A percentile compares a stretch with the other conserved stretches of the same genome.
Conservation (phyloP, 2,113 vertebrate genomes). For the Ellobius talpinus region DNA sequence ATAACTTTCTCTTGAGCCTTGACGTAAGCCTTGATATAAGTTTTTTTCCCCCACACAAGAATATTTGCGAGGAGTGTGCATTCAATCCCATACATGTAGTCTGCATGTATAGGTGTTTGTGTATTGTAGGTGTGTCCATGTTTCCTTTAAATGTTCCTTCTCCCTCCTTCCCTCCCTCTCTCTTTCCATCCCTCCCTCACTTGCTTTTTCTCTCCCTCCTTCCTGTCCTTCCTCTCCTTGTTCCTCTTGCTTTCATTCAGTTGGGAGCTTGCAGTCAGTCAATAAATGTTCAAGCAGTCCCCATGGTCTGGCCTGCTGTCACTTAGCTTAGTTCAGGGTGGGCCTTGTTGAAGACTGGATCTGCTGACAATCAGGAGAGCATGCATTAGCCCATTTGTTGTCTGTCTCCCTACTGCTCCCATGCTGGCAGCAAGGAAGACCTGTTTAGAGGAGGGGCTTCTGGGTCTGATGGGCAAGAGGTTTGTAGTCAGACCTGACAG, state of each 20-base stretch:
- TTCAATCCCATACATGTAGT: not conserved
- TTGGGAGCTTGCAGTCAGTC: slow-evolving; percentile 8
- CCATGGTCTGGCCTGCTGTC: slow-evolving; percentile 25
- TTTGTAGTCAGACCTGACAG: slow-evolving; percentile 5
- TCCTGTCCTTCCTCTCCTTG: not conserved
- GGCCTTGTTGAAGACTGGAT: slow-evolving; percentile 25
- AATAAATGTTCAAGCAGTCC: slow-evolving; percentile 23
- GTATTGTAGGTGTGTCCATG: not conserved
- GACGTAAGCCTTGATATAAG: not conserved
- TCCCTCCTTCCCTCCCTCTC: no score
- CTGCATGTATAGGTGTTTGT: not conserved
- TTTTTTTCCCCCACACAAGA: not conserved
- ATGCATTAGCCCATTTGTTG: not conserved
- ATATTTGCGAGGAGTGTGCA: not conserved
- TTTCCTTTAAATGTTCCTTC: not conserved
- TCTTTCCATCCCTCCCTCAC: no score
- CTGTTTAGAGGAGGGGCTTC: not conserved
- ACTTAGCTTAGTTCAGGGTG: slow-evolving; percentile 19
- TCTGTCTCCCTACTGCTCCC: not conserved
- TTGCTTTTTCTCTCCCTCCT: no score
- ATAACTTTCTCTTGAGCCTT: not conserved
- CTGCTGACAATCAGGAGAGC: not conserved
- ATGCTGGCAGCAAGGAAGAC: not conserved
- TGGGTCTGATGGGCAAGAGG: not conserved
- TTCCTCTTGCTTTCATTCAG: not conserved